phyloP scores from a whole-genome alignment of 1,140 invertebrate species.

The Neelides sp. region DNA sequence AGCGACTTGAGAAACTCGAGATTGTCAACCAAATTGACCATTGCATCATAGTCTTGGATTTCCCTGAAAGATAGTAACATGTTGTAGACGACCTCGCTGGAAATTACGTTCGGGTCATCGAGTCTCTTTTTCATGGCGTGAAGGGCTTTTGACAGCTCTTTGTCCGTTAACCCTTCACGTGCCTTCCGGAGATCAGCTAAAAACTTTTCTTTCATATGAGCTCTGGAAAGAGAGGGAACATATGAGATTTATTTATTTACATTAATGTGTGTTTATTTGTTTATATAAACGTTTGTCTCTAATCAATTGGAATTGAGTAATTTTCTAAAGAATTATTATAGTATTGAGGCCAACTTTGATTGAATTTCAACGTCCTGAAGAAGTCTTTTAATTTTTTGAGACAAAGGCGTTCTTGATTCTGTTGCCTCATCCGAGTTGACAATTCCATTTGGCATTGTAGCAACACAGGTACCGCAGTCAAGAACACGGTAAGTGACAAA shows the following conservation, averaged over 20 bases:
- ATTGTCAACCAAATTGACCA: constrained; percentile 94
- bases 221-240: constrained; percentile 46
- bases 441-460: constrained; percentile 54
- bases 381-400: constrained; percentile 60
- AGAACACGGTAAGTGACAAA: constrained; percentile 75
- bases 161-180: constrained; percentile 69
- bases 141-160: constrained; percentile 70
- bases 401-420: constrained; percentile 53
- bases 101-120: constrained; percentile 92
- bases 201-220: constrained; percentile 97
- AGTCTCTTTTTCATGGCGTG: constrained; percentile 81
- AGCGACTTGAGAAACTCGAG: constrained; percentile 57
- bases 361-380: constrained; percentile 89
- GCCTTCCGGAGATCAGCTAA: constrained; percentile 84
- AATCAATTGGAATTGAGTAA: too few relatives aligned
- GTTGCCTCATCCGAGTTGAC: constrained; percentile 46
- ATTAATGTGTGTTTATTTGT: too few relatives aligned
- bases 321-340: constrained; percentile 1
- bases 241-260: not conserved
- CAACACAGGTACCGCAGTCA: constrained; percentile 54
- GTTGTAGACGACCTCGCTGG: constrained; percentile 83
- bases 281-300: too few relatives aligned
- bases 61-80: constrained; percentile 84
- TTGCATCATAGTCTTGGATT: constrained; percentile 93
- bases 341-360: constrained; percentile 75